These are phyloP conservation scores for Sebastes miniatus DNA, from an alignment of 2,797 vertebrate species.

Conservation along the genomic window DNA sequence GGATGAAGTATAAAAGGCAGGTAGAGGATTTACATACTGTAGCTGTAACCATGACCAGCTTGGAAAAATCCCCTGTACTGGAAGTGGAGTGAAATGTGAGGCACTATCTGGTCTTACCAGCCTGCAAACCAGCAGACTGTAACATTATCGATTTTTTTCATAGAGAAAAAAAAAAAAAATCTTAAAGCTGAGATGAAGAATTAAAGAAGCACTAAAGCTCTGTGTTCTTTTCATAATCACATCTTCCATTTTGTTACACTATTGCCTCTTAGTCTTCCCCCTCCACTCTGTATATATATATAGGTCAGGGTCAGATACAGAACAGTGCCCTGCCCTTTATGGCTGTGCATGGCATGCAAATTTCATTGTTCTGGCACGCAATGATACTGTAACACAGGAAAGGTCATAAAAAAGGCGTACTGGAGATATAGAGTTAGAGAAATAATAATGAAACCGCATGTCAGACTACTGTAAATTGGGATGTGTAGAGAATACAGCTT, in stretches of 20 bases:
- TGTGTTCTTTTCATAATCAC: not conserved
- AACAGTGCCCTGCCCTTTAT: not conserved
- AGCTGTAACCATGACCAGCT: constrained; percentile 26
- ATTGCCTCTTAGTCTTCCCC: not conserved
- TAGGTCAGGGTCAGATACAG: not conserved
- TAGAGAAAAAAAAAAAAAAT: not conserved
- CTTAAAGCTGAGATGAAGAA: not conserved
- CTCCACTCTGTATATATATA: not conserved
- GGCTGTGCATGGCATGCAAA: not conserved
- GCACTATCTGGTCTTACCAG: constrained; percentile 24
- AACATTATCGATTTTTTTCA: constrained; percentile 8
- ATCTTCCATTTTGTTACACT: not conserved
- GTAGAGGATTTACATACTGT: constrained; percentile 47
- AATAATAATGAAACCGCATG: not conserved
- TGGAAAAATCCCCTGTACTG: constrained; percentile 26
- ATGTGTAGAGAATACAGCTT: not conserved
- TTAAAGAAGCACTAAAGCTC: constrained; percentile 1
- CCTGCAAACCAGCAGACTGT: constrained; percentile 16
- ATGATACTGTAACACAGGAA: not conserved
- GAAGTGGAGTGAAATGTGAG: constrained; percentile 13
- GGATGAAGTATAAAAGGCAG: constrained; percentile 34
- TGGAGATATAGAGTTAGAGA: not conserved
- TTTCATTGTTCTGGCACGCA: not conserved
- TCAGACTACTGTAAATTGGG: not conserved
- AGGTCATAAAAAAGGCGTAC: not conserved